Evolutionary conservation across 2,888 invertebrate species (phyloP).

Genomic region (Dicyrtoma fusca): DNA sequence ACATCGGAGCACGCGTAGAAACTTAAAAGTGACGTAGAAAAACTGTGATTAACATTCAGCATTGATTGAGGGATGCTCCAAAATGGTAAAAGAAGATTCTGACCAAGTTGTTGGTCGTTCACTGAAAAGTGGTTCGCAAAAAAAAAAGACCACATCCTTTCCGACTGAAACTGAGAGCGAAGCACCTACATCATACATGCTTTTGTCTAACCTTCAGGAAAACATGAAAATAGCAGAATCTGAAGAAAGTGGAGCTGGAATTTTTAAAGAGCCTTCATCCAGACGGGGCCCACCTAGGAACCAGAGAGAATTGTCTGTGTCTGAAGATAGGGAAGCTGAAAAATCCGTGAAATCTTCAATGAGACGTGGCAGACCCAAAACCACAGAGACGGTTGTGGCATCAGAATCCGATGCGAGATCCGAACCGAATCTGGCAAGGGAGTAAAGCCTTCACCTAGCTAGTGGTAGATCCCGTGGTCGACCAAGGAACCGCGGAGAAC

Average conservation of each 20-base stretch:
- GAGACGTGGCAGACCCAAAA: not conserved
- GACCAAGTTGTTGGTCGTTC: too few relatives aligned
- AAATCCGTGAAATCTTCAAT: not conserved
- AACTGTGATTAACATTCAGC: too few relatives aligned
- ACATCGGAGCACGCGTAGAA: too few relatives aligned
- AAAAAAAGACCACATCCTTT: not conserved
- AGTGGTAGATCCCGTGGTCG: not conserved
- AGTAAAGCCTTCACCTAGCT: not conserved
- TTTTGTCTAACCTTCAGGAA: not conserved
- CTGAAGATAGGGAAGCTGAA: not conserved
- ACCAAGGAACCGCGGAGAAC: not conserved
- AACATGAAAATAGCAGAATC: too few relatives aligned
- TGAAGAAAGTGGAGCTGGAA: too few relatives aligned
- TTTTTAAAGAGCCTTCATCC: too few relatives aligned
- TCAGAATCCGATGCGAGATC: not conserved
- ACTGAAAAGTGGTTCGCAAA: too few relatives aligned
- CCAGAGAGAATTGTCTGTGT: not conserved
- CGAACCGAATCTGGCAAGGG: not conserved
- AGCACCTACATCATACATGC: too few relatives aligned
- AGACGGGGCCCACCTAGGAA: too few relatives aligned
- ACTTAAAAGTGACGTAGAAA: not conserved
- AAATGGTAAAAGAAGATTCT: too few relatives aligned
- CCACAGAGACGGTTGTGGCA: not conserved
- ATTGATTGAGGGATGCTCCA: too few relatives aligned
- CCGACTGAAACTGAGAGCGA: not conserved